phyloP scores from a whole-genome alignment of 2,113 vertebrate species.

The Hiodon tergisus region DNA sequence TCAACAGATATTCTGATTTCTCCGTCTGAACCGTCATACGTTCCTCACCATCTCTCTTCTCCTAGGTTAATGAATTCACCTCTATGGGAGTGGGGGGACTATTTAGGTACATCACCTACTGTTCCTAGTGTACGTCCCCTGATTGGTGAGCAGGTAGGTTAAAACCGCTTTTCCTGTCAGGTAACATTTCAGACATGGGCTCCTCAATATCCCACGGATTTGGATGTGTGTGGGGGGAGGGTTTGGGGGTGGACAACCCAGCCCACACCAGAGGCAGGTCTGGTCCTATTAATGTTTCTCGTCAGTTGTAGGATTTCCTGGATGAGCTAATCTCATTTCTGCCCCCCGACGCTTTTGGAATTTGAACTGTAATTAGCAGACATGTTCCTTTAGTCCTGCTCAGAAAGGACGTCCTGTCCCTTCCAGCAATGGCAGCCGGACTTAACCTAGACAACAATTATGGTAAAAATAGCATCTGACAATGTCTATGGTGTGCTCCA shows the following conservation, averaged over 20 bases:
- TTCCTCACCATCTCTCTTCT: no score
- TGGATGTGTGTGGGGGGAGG: no score
- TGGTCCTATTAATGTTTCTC: not conserved
- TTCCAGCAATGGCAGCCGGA: not conserved
- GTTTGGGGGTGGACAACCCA: no score
- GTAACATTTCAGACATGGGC: no score
- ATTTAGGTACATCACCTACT: not conserved
- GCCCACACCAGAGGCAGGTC: no score
- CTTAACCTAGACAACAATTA: not conserved
- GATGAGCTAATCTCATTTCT: conserved; percentile 28
- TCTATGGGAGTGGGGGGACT: not conserved
- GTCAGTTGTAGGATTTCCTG: conserved; percentile 43
- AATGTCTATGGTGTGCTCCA: not conserved
- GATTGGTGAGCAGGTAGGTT: not conserved
- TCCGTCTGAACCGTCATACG: no score
- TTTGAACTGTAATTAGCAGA: no score
- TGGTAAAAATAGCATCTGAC: conserved; percentile 3
- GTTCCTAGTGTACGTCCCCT: no score
- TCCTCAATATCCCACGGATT: no score
- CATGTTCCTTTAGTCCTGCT: not conserved
- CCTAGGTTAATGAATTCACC: no score
- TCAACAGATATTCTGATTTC: not conserved
- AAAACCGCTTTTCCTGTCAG: not conserved
- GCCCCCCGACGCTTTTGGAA: not conserved
- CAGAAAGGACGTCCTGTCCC: not conserved